Percentiles rank a stretch among this genome's conserved stretches.
These are phyloP conservation scores for Agrotis puta DNA, from an alignment of 2,888 invertebrate genomes.

Conservation along the genomic window DNA sequence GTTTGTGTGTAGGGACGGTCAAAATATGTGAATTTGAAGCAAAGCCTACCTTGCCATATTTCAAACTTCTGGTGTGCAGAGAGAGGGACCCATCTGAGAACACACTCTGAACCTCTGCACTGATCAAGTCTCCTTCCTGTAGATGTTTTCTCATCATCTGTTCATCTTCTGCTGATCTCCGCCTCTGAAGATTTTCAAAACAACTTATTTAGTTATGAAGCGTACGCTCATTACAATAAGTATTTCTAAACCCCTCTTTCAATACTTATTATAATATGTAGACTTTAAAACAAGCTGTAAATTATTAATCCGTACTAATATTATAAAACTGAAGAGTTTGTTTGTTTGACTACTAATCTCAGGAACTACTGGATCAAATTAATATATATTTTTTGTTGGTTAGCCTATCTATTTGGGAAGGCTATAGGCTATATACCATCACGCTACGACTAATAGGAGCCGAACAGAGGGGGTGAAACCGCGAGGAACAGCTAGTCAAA, in stretches of 20 bases:
- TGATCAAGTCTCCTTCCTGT: slow-evolving; percentile 98
- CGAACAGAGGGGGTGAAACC: no score
- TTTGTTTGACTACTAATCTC: no score
- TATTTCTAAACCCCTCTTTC: neutral
- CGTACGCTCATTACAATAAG: neutral
- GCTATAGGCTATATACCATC: no score
- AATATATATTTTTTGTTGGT: no score
- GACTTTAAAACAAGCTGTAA: neutral
- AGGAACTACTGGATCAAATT: no score
- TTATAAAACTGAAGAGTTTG: no score
- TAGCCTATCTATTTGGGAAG: no score
- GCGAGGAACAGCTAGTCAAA: no score
- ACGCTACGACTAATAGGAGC: no score
- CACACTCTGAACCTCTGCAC: slow-evolving; percentile 99
- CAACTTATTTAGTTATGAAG: neutral
- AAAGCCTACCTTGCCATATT: slow-evolving; percentile 97
- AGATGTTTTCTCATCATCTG: slow-evolving; percentile 98
- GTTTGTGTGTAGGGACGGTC: no score
- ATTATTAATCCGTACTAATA: no score
- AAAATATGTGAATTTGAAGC: neutral
- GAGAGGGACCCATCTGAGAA: slow-evolving; percentile 97
- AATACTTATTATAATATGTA: neutral
- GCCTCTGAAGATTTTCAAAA: slow-evolving; percentile 89
- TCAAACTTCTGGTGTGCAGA: slow-evolving; percentile 98
- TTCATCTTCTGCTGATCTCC: slow-evolving; percentile 98